Percentiles rank a stretch among this genome's conserved stretches.
These are phyloP conservation scores for Deilephila elpenor DNA, from an alignment of 2,888 invertebrate species.

Conservation along the genomic window DNA sequence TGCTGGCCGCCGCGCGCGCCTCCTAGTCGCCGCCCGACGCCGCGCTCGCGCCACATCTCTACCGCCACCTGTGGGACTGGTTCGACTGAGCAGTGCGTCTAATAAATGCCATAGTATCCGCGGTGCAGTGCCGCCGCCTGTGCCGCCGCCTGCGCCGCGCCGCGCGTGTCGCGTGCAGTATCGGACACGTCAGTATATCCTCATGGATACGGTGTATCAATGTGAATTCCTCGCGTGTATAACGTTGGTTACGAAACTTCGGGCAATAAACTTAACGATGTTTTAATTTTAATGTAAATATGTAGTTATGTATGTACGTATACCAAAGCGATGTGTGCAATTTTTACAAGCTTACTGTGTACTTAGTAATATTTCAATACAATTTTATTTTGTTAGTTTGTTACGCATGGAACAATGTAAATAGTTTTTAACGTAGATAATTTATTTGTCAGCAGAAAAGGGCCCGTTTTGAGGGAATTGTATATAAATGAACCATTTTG, in stretches of 20 bases:
- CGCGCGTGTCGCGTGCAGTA: slow-evolving; percentile 3
- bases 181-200: background rate
- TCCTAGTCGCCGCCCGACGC: slow-evolving; percentile 71
- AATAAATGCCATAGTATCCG: background rate
- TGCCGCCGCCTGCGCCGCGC: background rate
- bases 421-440: slow-evolving; percentile 24
- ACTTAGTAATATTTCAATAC: slow-evolving; percentile 65
- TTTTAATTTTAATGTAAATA: slow-evolving; percentile 75
- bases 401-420: slow-evolving; percentile 35
- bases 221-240: slow-evolving; percentile 29
- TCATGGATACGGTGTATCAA: background rate
- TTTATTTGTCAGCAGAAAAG: slow-evolving; percentile 53
- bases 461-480: slow-evolving; percentile 47
- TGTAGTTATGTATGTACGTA: slow-evolving; percentile 82
- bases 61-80: slow-evolving; percentile 80
- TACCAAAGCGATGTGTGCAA: slow-evolving; percentile 85
- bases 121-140: background rate
- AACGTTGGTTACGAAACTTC: slow-evolving; percentile 67
- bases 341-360: slow-evolving; percentile 82
- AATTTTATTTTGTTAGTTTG: slow-evolving; percentile 60
- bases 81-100: slow-evolving; percentile 65
- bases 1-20: slow-evolving; percentile 66
- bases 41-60: slow-evolving; percentile 62
- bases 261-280: slow-evolving; percentile 77
- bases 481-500: slow-evolving; percentile 37